Conservation (phyloP, 1,140 invertebrate species). For the Yoshiicerus persimilis region DNA sequence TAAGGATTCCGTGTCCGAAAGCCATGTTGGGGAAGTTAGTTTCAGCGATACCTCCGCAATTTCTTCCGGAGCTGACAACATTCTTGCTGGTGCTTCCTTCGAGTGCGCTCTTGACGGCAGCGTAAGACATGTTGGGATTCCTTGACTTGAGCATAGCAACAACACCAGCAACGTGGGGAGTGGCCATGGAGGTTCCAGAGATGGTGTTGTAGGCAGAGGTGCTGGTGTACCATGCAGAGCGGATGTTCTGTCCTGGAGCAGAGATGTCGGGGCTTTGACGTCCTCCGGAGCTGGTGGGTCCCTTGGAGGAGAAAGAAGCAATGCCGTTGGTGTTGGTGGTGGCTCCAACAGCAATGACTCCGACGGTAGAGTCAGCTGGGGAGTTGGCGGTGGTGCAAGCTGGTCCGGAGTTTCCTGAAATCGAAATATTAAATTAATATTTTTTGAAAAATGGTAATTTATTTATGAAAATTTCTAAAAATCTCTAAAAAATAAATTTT, state of each 20-base stretch:
- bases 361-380: background rate
- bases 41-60: background rate
- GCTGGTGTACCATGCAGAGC: background rate
- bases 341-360: constrained; percentile 30
- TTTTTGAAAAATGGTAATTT: too few relatives aligned
- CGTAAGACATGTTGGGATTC: background rate
- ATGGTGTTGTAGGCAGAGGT: background rate
- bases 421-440: too few relatives aligned
- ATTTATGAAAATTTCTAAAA: too few relatives aligned
- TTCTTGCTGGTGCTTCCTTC: background rate
- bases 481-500: too few relatives aligned
- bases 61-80: background rate
- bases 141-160: background rate
- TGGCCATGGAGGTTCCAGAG: constrained; percentile 22
- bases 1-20: background rate
- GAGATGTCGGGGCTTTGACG: constrained; percentile 30
- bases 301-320: constrained; percentile 12
- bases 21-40: background rate
- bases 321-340: background rate
- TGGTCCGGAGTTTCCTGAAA: too few relatives aligned
- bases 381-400: constrained; percentile 23
- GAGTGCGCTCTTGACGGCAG: too few relatives aligned
- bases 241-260: constrained; percentile 13
- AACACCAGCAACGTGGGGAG: background rate
- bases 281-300: background rate